A percentile compares a stretch with the other conserved stretches of the same genome.
phyloP scores from a whole-genome alignment of 2,113 vertebrate species.

The Dipodomys stephensi region DNA sequence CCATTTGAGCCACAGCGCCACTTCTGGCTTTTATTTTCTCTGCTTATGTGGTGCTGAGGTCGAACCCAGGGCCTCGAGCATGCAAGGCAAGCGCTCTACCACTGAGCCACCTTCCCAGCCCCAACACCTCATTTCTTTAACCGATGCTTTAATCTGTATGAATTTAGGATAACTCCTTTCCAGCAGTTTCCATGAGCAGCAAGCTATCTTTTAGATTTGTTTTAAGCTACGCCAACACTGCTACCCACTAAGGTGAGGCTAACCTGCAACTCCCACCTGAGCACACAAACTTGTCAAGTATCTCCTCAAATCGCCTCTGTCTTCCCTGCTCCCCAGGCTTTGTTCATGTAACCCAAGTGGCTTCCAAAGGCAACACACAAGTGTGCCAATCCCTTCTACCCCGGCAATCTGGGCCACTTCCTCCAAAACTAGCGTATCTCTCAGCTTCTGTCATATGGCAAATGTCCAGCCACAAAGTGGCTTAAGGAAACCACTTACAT shows the following conservation, averaged over 20 bases:
- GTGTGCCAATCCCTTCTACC: accelerated
- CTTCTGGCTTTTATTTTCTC: too few relatives aligned
- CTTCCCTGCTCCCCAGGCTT: background rate
- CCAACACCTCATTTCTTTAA: background rate
- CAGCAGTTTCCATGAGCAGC: background rate
- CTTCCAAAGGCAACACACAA: too few relatives aligned
- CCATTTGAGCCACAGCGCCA: too few relatives aligned
- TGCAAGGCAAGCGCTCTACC: too few relatives aligned
- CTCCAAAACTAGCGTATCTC: background rate
- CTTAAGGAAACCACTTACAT: background rate
- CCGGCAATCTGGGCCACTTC: background rate
- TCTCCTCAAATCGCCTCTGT: background rate
- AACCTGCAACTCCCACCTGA: background rate
- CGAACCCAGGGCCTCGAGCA: too few relatives aligned
- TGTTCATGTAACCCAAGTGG: background rate
- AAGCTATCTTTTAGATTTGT: conserved; percentile 8
- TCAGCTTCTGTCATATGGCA: background rate
- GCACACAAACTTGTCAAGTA: accelerated
- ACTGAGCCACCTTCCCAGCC: too few relatives aligned
- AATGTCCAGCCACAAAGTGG: background rate
- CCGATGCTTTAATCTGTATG: background rate
- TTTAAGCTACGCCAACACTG: background rate
- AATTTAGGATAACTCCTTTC: conserved; percentile 15
- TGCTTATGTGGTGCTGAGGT: too few relatives aligned
- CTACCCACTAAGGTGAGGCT: background rate